These are phyloP conservation scores for Cassiopea andromeda DNA, from an alignment of 30 jellyfish, hydroid and myxozoan species.

Conservation along the genomic window DNA sequence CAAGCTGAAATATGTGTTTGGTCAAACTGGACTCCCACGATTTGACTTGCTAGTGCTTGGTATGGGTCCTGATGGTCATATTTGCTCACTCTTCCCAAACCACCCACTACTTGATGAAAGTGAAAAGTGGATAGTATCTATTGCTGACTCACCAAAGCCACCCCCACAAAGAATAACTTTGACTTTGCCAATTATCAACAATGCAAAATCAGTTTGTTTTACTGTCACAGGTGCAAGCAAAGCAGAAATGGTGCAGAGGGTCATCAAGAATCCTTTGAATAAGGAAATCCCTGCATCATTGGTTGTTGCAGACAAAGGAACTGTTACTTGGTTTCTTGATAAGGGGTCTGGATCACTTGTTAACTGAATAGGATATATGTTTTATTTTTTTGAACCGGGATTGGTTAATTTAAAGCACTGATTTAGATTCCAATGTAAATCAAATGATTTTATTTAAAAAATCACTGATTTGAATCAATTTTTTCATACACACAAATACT, in stretches of 20 bases:
- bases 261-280: conserved; percentile 37
- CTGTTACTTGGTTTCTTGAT: conserved; percentile 89
- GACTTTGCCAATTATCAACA: conserved; percentile 81
- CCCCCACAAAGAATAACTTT: conserved; percentile 93
- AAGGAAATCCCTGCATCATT: conserved; percentile 85
- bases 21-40: conserved; percentile 56
- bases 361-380: background rate
- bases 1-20: conserved; percentile 64
- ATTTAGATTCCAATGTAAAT: background rate
- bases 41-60: conserved; percentile 92
- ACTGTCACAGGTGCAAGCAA: conserved; percentile 92
- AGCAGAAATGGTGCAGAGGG: conserved; percentile 79
- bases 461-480: too few species aligned
- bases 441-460: too few species aligned
- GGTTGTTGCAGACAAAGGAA: conserved; percentile 61
- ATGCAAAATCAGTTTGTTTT: conserved; percentile 77
- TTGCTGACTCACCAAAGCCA: conserved; percentile 93
- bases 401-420: background rate
- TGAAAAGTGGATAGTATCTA: conserved; percentile 61
- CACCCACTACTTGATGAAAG: conserved; percentile 79
- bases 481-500: too few species aligned
- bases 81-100: conserved; percentile 92
- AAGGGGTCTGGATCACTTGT: conserved; percentile 68
- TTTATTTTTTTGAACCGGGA: background rate
- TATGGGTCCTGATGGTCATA: conserved; percentile 99